Evolutionary conservation across 2,888 invertebrate genomes (phyloP).

Genomic region (Liposcelis brunnea): DNA sequence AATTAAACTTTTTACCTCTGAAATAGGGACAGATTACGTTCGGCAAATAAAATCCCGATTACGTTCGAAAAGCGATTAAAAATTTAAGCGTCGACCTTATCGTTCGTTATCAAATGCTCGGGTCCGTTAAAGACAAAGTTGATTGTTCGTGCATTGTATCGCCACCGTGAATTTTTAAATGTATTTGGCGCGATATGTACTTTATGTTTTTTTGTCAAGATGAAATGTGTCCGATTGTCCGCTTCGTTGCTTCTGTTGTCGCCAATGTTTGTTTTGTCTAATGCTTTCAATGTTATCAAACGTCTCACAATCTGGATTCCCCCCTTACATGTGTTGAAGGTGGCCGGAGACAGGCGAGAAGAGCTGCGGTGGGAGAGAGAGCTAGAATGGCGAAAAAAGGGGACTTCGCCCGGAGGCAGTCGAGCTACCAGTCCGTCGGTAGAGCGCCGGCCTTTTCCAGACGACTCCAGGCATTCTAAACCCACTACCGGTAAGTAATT

Average conservation of each 20-base stretch:
- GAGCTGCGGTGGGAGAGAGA: slow-evolving; percentile 26
- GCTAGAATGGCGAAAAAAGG: slow-evolving; percentile 31
- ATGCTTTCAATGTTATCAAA: slow-evolving; percentile 2
- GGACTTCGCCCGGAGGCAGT: slow-evolving; percentile 30
- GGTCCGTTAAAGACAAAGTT: too few species aligned
- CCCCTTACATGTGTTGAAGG: slow-evolving; percentile 17
- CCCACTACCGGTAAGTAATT: background rate
- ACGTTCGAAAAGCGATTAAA: too few species aligned
- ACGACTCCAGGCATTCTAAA: slow-evolving; percentile 2
- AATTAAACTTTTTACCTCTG: too few species aligned
- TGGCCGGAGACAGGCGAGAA: slow-evolving; percentile 28
- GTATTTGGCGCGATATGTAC: background rate
- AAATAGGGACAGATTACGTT: too few species aligned
- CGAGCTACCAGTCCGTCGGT: slow-evolving; percentile 39
- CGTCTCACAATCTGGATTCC: slow-evolving; percentile 7
- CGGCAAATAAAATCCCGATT: too few species aligned
- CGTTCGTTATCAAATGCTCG: too few species aligned
- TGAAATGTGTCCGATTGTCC: background rate
- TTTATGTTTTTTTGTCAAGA: background rate
- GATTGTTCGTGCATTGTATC: background rate
- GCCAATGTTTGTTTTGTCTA: slow-evolving; percentile 1
- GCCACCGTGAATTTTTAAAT: background rate
- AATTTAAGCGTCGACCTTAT: too few species aligned
- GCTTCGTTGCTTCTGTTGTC: background rate
- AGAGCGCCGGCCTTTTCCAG: slow-evolving; percentile 16